These are phyloP conservation scores for Ceryle rudis DNA, from an alignment of 2,797 vertebrate species.

Conservation along the genomic window DNA sequence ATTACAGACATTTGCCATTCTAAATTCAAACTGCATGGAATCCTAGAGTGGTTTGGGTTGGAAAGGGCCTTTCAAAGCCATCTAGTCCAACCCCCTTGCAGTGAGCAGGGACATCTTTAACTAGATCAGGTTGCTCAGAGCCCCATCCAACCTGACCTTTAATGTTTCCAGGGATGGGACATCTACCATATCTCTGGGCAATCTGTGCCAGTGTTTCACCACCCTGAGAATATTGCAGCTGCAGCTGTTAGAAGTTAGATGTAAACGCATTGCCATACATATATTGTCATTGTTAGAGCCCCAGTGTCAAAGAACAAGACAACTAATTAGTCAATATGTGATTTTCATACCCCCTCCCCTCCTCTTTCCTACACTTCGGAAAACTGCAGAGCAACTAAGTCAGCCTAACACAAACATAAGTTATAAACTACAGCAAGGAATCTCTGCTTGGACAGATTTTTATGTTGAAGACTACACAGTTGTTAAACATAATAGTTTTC, in stretches of 20 bases:
- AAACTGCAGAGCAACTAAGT: constrained; percentile 5
- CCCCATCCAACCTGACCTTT: too few relatives aligned
- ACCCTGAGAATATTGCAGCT: constrained; percentile 43
- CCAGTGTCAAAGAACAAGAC: constrained; percentile 57
- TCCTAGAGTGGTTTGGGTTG: background rate
- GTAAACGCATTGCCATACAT: constrained; percentile 18
- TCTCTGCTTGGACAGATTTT: constrained; percentile 14
- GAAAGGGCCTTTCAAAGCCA: background rate
- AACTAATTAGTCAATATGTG: constrained; percentile 38
- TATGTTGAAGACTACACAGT: constrained; percentile 7
- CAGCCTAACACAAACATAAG: background rate
- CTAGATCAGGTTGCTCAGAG: too few relatives aligned
- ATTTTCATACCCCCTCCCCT: too few relatives aligned
- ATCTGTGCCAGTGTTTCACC: background rate
- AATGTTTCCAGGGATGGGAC: fast-evolving
- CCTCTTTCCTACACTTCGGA: constrained; percentile 5
- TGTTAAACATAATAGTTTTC: constrained; percentile 57
- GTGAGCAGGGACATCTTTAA: background rate
- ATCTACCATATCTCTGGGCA: background rate
- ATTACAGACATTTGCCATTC: constrained; percentile 42
- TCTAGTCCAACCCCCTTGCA: background rate
- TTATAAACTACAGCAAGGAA: background rate
- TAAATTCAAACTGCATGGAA: background rate
- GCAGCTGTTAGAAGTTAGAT: constrained; percentile 22
- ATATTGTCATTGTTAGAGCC: constrained; percentile 16